Evolutionary conservation across 2,888 invertebrate species (phyloP).

Genomic region (Drosophila histrio): DNA sequence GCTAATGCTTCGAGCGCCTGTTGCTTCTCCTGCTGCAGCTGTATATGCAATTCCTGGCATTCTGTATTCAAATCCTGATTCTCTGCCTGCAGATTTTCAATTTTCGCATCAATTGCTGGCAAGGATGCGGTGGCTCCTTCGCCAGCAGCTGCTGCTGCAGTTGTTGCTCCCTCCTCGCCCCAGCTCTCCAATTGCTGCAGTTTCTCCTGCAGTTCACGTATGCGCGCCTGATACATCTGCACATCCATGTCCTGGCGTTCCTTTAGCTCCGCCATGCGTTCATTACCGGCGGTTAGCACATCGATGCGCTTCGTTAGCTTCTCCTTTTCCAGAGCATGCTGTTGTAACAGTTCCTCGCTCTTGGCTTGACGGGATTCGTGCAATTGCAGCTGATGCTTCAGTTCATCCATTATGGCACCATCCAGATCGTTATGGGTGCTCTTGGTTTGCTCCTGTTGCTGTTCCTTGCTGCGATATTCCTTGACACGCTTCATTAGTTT

Average conservation of each 20-base stretch:
- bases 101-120: conserved; percentile 54
- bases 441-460: conserved; percentile 25
- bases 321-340: conserved; percentile 88
- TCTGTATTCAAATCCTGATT: conserved; percentile 87
- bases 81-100: conserved; percentile 85
- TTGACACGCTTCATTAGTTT: conserved; percentile 94
- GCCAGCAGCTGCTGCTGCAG: background rate
- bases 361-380: conserved; percentile 89
- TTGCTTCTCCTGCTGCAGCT: conserved; percentile 85
- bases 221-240: conserved; percentile 89
- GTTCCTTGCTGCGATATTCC: conserved; percentile 88
- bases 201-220: conserved; percentile 89
- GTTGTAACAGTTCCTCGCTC: conserved; percentile 86
- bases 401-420: conserved; percentile 91
- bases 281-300: conserved; percentile 90
- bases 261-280: conserved; percentile 91
- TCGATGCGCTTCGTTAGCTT: conserved; percentile 89
- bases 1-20: background rate
- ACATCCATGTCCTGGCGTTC: conserved; percentile 92
- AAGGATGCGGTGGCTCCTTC: background rate
- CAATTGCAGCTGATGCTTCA: conserved; percentile 88
- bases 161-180: conserved; percentile 63
- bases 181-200: conserved; percentile 86
- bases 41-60: conserved; percentile 86
- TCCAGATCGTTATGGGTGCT: conserved; percentile 86